Conservation (phyloP, 2,113 vertebrate species). For the Ciconia stormi region DNA sequence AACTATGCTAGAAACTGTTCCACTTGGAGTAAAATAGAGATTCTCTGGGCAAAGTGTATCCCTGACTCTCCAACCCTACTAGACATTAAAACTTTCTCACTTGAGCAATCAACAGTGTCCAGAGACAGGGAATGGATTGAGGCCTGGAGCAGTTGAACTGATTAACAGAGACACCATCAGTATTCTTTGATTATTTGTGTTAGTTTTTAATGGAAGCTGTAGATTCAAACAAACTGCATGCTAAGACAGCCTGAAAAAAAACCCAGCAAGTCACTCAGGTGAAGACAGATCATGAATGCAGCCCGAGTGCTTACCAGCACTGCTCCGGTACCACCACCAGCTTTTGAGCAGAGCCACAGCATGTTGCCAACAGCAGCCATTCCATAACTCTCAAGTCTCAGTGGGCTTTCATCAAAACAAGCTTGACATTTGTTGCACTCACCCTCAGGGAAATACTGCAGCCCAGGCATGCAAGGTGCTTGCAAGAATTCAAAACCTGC, state of each 20-base stretch:
- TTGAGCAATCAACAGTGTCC: neutral
- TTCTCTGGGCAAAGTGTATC: neutral
- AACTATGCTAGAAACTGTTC: neutral
- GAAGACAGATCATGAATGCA: neutral
- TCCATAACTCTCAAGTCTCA: neutral
- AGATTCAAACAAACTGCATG: neutral
- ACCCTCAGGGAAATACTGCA: neutral
- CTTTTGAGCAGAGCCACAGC: neutral
- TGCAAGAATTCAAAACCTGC: neutral
- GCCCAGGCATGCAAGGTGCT: neutral
- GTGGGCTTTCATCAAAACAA: neutral
- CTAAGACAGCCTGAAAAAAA: neutral
- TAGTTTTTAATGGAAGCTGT: neutral
- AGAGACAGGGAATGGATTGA: neutral
- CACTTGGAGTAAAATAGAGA: neutral
- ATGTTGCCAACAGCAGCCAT: neutral
- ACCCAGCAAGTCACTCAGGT: neutral
- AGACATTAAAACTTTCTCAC: neutral
- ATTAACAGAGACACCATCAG: neutral
- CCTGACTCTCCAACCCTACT: neutral
- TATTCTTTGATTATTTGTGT: neutral
- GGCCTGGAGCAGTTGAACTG: neutral
- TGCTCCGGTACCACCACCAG: neutral
- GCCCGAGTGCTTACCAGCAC: neutral
- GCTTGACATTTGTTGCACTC: neutral